Evolutionary conservation across 2,888 invertebrate species (phyloP).

Genomic region (Drosophila kanekoi): DNA sequence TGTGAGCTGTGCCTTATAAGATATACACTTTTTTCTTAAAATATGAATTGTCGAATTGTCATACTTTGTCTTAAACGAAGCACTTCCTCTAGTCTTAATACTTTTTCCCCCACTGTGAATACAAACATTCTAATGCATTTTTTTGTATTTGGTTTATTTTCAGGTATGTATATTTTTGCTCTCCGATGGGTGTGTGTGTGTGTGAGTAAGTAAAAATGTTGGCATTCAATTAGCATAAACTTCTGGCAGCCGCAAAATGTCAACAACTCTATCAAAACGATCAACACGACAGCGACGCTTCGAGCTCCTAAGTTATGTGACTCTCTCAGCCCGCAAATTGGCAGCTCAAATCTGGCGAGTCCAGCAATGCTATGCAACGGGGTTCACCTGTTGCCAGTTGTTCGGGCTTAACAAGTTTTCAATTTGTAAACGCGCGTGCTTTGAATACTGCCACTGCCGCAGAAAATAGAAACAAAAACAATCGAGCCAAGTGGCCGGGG

Average conservation of each 20-base stretch:
- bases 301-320: conserved; percentile 37
- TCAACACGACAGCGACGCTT: conserved; percentile 40
- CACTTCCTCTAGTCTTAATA: too few species aligned
- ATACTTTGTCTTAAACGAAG: too few species aligned
- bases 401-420: conserved; percentile 76
- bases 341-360: conserved; percentile 67
- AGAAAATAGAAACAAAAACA: conserved; percentile 21
- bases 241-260: conserved; percentile 65
- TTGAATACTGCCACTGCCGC: conserved; percentile 64
- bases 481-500: conserved; percentile 35
- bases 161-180: conserved; percentile 63
- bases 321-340: conserved; percentile 59
- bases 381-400: conserved; percentile 64
- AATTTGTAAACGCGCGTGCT: conserved; percentile 80
- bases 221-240: conserved; percentile 64
- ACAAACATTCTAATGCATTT: conserved; percentile 59
- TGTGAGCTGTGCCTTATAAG: not conserved
- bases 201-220: conserved; percentile 34
- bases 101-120: too few species aligned
- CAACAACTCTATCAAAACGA: conserved; percentile 70
- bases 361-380: conserved; percentile 26
- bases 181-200: conserved; percentile 46
- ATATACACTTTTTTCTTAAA: not conserved
- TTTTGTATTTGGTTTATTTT: conserved; percentile 51
- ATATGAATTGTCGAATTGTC: not conserved